Base-by-base conservation (phyloP, 2,797 vertebrate genomes). In the Danio albolineatus region DNA sequence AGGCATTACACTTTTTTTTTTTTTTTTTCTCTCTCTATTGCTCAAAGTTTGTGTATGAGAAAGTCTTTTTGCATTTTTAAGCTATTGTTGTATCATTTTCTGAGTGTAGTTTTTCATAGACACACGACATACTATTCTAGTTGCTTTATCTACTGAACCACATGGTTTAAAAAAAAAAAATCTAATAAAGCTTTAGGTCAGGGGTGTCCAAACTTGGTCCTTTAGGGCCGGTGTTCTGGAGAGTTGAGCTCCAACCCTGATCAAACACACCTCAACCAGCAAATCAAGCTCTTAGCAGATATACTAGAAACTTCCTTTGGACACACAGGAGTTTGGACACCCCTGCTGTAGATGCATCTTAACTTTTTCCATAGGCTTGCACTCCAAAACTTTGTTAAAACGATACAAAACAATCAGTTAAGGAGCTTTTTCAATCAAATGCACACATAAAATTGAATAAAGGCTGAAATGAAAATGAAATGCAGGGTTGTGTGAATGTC, bases 401-500 rank as follows among this genome's bases (percentile, higher is more conserved):
- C 48, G 17, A 28, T 28, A 28, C 28, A 28, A 28, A 28, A 28
- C 28, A 28, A 28, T 28, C 28, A 28, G 28, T 28, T 28, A 28
- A 28, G 28, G 1, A 28, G 28, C 3, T 28, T 28, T 28, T 28
- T 28, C 28, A 1, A 28, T 28, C 28, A 28, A 28, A 28, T 28
- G n/a, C n/a, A 28, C 28, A 28, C 28, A 28, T 28, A 28, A 28
- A 28, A 28, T 28, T 28, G 28, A 28, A 28, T 28, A 28, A 28
- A 28, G 28, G 28, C 3, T 28, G 28, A 28, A 3, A 28, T 28
- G 28, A 12, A 46, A 46, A 46, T 7, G 44, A 2, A 7, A 56
- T 10, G 36, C 49, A 72, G 17, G 12, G 69, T 92, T 93, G 91
- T 94, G 91, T 94, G 92, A 94, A 94, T 87, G 93, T 94, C 92